Conservation (phyloP, 2,113 vertebrate genomes). For the Nicator chloris region DNA sequence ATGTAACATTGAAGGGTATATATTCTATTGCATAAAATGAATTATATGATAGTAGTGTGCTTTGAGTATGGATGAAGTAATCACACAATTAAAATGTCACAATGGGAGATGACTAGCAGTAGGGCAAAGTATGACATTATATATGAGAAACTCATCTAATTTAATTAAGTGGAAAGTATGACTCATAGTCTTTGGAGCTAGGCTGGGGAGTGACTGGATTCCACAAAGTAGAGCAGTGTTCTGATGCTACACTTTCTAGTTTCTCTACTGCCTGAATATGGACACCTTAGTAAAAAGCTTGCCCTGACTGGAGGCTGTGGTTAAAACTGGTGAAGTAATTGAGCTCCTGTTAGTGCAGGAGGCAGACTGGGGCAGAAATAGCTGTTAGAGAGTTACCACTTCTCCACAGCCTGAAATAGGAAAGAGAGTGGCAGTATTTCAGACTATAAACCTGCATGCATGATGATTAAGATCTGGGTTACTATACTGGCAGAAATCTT, state of each 20-base stretch:
- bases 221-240: not conserved
- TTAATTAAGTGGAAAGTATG: constrained; percentile 7
- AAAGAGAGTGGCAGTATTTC: not conserved
- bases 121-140: not conserved
- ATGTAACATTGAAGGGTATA: not conserved
- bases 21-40: not conserved
- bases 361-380: not conserved
- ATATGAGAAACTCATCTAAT: not conserved
- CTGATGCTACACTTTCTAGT: not conserved
- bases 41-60: not conserved
- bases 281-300: not conserved
- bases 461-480: not conserved
- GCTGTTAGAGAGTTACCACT: not conserved
- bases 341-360: not conserved
- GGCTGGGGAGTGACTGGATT: not conserved
- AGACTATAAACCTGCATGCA: fast-evolving
- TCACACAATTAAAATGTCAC: not conserved
- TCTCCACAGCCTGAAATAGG: not conserved
- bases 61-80: not conserved
- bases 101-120: not conserved
- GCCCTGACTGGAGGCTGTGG: not conserved
- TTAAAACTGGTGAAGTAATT: not conserved
- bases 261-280: not conserved
- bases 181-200: not conserved
- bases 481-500: not conserved